Evolutionary conservation across 2,113 vertebrate genomes (phyloP).

Genomic region (Anhinga anhinga): DNA sequence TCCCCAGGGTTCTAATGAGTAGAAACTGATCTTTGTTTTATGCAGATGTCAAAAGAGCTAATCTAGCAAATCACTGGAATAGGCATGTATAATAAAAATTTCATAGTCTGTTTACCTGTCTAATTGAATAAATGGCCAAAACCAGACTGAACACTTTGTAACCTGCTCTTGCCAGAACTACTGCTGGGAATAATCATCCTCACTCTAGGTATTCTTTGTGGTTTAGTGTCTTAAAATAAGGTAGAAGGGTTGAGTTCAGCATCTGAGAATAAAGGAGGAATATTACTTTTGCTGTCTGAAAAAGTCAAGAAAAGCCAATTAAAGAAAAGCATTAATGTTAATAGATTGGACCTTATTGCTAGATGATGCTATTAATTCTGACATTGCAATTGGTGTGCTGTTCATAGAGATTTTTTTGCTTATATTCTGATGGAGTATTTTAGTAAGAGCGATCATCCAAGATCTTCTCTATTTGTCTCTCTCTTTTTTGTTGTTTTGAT

Average conservation of each 20-base stretch:
- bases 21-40: neutral
- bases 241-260: neutral
- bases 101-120: conserved; percentile 62
- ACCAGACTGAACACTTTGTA: conserved; percentile 23
- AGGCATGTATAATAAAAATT: conserved; percentile 37
- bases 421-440: neutral
- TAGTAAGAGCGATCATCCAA: neutral
- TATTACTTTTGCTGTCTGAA: neutral
- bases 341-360: neutral
- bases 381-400: neutral
- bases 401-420: neutral
- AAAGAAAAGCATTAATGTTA: neutral
- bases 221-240: neutral
- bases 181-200: conserved; percentile 31
- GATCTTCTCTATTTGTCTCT: neutral
- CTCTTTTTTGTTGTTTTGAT: neutral
- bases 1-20: neutral
- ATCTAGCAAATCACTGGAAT: conserved; percentile 50
- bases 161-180: conserved; percentile 19
- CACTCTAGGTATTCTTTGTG: neutral
- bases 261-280: neutral
- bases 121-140: conserved; percentile 64
- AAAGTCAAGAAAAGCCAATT: neutral
- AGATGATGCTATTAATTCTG: neutral
- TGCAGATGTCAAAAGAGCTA: conserved; percentile 42